These are phyloP conservation scores for Malurus elegans DNA, from an alignment of 2,113 vertebrate species.

Conservation along the genomic window DNA sequence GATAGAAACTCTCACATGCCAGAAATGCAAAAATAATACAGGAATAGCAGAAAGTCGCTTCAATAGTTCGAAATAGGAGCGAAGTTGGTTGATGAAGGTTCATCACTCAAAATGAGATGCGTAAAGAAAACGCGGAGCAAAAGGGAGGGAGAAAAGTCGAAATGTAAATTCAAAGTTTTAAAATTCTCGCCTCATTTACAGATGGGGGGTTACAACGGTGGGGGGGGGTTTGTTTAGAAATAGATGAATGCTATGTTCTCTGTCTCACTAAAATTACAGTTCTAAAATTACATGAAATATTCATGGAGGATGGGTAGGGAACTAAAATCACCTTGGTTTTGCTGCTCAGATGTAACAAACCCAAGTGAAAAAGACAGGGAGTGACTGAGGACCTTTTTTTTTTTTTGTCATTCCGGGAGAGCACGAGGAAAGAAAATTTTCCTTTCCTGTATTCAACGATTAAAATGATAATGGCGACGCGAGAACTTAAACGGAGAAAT, in stretches of 20 bases:
- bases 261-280: constrained; percentile 17
- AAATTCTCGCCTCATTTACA: constrained; percentile 15
- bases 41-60: not conserved
- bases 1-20: not conserved
- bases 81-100: not conserved
- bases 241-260: constrained; percentile 16
- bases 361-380: not conserved
- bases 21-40: constrained; percentile 9
- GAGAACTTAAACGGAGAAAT: constrained; percentile 52
- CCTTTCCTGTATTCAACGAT: constrained; percentile 36
- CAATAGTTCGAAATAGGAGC: not conserved
- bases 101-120: not conserved
- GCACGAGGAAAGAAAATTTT: not conserved
- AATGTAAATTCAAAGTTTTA: constrained; percentile 12
- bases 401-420: not conserved
- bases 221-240: constrained; percentile 31
- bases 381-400: not conserved
- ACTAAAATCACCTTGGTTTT: constrained; percentile 19
- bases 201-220: not conserved
- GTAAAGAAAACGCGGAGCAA: not conserved
- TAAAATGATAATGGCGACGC: constrained; percentile 35
- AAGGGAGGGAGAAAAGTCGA: not conserved
- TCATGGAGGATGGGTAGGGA: constrained; percentile 8
- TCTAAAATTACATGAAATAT: constrained; percentile 61
- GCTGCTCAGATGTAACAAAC: not conserved